These are phyloP conservation scores for Zaprionus ghesquierei DNA, from an alignment of 1,140 invertebrate genomes.

Conservation along the genomic window DNA sequence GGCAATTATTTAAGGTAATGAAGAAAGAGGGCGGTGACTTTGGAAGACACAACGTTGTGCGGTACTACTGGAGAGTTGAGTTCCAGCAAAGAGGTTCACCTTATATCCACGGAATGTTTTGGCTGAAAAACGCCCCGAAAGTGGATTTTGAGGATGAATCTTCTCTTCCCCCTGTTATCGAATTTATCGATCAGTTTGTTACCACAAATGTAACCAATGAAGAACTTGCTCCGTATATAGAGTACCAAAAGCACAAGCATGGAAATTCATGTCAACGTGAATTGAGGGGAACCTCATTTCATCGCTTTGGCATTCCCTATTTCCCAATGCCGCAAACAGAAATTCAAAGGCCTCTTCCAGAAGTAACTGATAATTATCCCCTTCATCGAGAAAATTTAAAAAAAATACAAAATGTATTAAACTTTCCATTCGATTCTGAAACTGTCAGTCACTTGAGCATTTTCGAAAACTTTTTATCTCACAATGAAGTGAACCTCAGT, in stretches of 20 bases:
- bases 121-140: neutral
- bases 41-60: neutral
- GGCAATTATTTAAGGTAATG: no score
- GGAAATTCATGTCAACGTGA: neutral
- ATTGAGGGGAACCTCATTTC: neutral
- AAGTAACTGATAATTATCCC: neutral
- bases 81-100: neutral
- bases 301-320: neutral
- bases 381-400: neutral
- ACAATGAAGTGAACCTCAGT: neutral
- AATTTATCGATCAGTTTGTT: neutral
- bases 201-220: neutral
- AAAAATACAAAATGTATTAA: no score
- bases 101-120: neutral
- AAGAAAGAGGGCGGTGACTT: no score
- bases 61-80: neutral
- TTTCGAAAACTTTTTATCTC: neutral
- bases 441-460: neutral
- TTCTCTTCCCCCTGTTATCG: neutral
- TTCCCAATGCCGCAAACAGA: no score
- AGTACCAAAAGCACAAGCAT: slow-evolving; percentile 3
- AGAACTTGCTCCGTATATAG: neutral
- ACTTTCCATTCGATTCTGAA: neutral
- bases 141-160: neutral
- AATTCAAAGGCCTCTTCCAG: no score